These are phyloP conservation scores for Epirrhoe alternata DNA, from an alignment of 2,888 invertebrate species.

Conservation along the genomic window DNA sequence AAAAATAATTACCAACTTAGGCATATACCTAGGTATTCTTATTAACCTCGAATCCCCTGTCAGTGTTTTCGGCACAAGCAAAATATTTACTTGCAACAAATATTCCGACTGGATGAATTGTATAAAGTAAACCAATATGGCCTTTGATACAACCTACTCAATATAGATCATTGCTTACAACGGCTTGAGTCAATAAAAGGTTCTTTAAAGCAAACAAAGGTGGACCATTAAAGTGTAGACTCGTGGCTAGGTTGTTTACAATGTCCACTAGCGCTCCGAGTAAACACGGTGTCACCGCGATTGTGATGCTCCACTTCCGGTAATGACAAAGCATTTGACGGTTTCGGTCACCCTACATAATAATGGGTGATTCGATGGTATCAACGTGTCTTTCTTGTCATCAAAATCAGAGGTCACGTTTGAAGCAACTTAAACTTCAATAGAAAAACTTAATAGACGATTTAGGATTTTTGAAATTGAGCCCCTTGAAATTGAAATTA, in stretches of 20 bases:
- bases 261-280: constrained; percentile 32
- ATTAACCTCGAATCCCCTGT: no score
- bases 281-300: constrained; percentile 39
- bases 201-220: constrained; percentile 40
- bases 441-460: no score
- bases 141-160: constrained; percentile 17
- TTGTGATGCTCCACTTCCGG: constrained; percentile 23
- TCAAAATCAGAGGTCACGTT: not conserved
- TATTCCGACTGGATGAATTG: constrained; percentile 10
- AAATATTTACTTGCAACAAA: not conserved
- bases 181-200: constrained; percentile 38
- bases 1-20: no score
- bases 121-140: constrained; percentile 9
- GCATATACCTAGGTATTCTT: no score
- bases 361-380: not conserved
- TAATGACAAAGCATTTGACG: constrained; percentile 27
- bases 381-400: constrained; percentile 8
- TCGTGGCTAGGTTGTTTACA: constrained; percentile 39
- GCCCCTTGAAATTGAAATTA: no score
- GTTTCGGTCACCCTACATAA: constrained; percentile 12
- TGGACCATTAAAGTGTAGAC: constrained; percentile 39
- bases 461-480: no score
- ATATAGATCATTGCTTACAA: constrained; percentile 32
- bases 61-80: no score
- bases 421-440: not conserved